Conservation (phyloP, 2,797 vertebrate genomes). For the Brotula barbata region DNA sequence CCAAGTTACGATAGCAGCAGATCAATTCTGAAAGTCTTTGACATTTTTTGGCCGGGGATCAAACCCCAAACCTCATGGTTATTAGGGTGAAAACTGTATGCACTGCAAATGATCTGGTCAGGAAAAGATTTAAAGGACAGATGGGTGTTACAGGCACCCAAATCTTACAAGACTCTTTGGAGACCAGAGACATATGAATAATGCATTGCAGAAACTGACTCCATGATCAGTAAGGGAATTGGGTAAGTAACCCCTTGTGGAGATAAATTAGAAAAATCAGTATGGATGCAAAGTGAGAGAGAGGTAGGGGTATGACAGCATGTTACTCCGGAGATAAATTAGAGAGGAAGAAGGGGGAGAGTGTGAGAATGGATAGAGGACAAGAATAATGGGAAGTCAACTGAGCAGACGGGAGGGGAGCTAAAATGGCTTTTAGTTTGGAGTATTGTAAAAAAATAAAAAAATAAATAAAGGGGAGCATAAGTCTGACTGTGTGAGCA, state of each 20-base stretch:
- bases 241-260: slow-evolving; percentile 40
- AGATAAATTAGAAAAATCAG: slow-evolving; percentile 60
- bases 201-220: slow-evolving; percentile 44
- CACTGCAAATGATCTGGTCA: slow-evolving; percentile 33
- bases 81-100: slow-evolving; percentile 10
- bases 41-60: slow-evolving; percentile 23
- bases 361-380: slow-evolving; percentile 61
- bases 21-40: slow-evolving; percentile 40
- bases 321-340: slow-evolving; percentile 75
- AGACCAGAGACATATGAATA: slow-evolving; percentile 41
- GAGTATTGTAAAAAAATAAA: slow-evolving; percentile 6
- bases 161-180: slow-evolving; percentile 41
- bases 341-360: slow-evolving; percentile 63
- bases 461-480: slow-evolving; percentile 10
- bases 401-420: slow-evolving; percentile 49
- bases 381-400: slow-evolving; percentile 72
- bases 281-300: slow-evolving; percentile 50
- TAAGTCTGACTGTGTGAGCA: slow-evolving; percentile 9
- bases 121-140: slow-evolving; percentile 20
- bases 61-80: slow-evolving; percentile 23
- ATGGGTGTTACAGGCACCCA: slow-evolving; percentile 32
- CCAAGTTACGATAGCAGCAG: slow-evolving; percentile 16
- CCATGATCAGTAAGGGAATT: slow-evolving; percentile 43
- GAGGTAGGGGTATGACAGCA: slow-evolving; percentile 64
- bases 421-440: slow-evolving; percentile 37